These are phyloP conservation scores for Paragorgia papillata DNA, from an alignment of 92 coral and sea anemone species.

Conservation along the genomic window DNA sequence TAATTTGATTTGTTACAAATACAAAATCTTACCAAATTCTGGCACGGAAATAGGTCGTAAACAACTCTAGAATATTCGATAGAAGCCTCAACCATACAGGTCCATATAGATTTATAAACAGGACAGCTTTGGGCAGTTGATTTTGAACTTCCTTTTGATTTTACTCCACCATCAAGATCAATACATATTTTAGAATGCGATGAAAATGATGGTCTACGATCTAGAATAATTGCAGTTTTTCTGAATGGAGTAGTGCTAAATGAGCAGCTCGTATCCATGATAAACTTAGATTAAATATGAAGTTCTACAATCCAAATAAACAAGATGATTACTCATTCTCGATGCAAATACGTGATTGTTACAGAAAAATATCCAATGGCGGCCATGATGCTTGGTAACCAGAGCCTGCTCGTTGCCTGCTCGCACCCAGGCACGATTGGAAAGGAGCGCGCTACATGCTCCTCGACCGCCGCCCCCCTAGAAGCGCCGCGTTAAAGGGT, in stretches of 20 bases:
- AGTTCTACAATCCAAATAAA: neutral
- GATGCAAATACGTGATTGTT: neutral
- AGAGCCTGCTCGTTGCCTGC: no score
- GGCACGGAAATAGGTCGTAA: constrained; percentile 87
- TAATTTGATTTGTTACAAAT: no score
- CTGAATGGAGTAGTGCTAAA: constrained; percentile 7
- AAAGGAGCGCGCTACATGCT: no score
- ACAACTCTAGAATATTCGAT: constrained; percentile 95
- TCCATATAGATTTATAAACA: constrained; percentile 92
- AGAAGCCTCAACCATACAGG: constrained; percentile 93
- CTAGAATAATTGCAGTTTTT: constrained; percentile 83
- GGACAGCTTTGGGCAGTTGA: constrained; percentile 55
- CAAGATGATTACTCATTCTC: no score
- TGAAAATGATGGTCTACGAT: constrained; percentile 76
- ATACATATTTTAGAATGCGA: constrained; percentile 85
- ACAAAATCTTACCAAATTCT: constrained; percentile 69
- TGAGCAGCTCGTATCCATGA: constrained; percentile 17
- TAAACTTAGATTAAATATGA: neutral
- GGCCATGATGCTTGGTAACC: constrained; percentile 31
- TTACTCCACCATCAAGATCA: constrained; percentile 85
- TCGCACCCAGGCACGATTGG: no score
- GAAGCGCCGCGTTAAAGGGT: no score
- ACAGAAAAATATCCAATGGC: neutral
- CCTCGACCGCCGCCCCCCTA: no score
- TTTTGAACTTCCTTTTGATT: constrained; percentile 54